Base-by-base conservation (phyloP, 2,888 invertebrate species). In the Spatulosminthurus flaviceps region DNA sequence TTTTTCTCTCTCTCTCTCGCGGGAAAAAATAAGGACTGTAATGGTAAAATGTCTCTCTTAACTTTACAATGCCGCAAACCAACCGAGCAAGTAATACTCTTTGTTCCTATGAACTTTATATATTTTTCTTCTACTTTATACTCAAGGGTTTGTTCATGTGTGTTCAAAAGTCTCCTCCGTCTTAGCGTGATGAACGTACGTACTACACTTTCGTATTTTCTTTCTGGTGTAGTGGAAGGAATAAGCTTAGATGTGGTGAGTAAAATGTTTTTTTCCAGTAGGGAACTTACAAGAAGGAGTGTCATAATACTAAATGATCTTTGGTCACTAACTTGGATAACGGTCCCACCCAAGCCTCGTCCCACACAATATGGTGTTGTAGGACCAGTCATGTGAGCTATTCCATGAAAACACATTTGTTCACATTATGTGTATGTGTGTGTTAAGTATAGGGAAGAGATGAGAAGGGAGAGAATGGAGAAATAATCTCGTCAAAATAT, bases 401-500 rank as follows among this genome's bases (percentile, higher is more conserved):
- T 67, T 24, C 28, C 67, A 16, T 67, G 29, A 67, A 26, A 24
- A 67, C 29, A 67, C 67, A 67, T 67, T 67, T 67, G 67, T 67
- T 67, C 67, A 67, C 13, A 67, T 67, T 67, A 67, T 29, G 26
- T 7, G 67, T n/a, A n/a, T n/a, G n/a, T n/a, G n/a, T n/a, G n/a
- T n/a, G n/a, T n/a, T n/a, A n/a, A n/a, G n/a, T n/a, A n/a, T n/a
- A n/a, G n/a, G n/a, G n/a, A 22, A 41, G 41, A 19, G 51, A 51
- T n/a, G 51, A 19, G 51, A 51, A 51, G 16, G 51, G n/a, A 51
- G 67, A 24, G 67, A n/a, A 26, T 13, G 29, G 13, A 24, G 67
- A 67, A 67, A 24, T 67, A 26, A 29, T 67, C 67, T 67, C 67
- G 67, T 67, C 29, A 67, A 67, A n/a, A 67, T 67, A 51, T 67